phyloP scores from a whole-genome alignment of 2,888 invertebrate species.

The Amiota communis region DNA sequence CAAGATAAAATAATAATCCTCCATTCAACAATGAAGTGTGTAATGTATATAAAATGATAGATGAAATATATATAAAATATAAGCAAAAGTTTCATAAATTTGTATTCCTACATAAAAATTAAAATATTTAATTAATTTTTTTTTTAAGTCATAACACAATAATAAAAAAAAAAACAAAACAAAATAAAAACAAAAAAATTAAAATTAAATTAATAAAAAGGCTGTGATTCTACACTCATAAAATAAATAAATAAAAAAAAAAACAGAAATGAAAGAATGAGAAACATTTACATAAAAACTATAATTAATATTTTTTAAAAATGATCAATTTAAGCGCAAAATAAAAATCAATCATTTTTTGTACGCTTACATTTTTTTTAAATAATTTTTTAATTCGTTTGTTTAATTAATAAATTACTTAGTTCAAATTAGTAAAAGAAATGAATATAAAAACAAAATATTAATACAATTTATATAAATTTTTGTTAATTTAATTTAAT shows the following conservation, averaged over 20 bases:
- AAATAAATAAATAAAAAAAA: slow-evolving; percentile 32
- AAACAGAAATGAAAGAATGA: no score
- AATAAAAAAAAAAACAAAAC: slow-evolving; percentile 33
- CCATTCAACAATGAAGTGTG: no score
- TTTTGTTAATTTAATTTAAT: background rate
- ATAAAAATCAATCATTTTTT: background rate
- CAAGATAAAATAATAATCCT: no score
- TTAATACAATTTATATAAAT: background rate
- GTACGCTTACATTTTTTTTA: background rate
- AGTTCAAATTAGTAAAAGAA: background rate
- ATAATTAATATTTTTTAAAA: slow-evolving; percentile 23
- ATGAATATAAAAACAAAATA: background rate
- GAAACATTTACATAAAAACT: background rate
- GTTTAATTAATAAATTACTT: slow-evolving; percentile 1
- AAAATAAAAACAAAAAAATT: background rate
- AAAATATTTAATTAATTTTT: no score
- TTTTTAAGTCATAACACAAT: slow-evolving; percentile 34
- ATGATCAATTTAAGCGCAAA: background rate
- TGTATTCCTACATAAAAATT: no score
- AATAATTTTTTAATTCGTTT: background rate
- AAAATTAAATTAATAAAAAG: slow-evolving; percentile 56
- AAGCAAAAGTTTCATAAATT: no score
- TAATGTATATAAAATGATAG: no score
- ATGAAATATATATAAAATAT: no score
- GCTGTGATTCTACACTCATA: slow-evolving; percentile 68